phyloP scores from a whole-genome alignment of 2,888 invertebrate genomes.

The Vesta saturnalis region DNA sequence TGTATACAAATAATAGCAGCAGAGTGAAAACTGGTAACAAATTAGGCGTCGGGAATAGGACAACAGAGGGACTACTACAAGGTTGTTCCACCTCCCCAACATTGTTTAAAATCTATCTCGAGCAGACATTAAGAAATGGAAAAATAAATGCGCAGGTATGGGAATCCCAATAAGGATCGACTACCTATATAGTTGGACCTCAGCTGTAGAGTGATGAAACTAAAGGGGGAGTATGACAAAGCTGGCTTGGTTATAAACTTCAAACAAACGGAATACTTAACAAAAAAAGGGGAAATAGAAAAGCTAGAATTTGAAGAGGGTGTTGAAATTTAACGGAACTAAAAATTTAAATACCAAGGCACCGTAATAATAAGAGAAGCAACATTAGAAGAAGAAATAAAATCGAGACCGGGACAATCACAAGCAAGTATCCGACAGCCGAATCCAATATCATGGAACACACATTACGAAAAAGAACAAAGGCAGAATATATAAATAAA shows the following conservation, averaged over 20 bases:
- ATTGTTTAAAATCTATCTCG: background rate
- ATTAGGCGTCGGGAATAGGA: background rate
- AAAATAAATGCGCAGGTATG: background rate
- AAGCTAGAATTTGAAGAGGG: background rate
- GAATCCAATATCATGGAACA: background rate
- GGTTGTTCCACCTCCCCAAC: background rate
- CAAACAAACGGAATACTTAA: background rate
- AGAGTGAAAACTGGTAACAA: background rate
- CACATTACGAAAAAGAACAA: too few relatives aligned
- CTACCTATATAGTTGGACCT: background rate
- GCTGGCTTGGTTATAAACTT: background rate
- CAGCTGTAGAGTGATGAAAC: background rate
- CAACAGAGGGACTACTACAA: background rate
- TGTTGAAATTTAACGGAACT: too few relatives aligned
- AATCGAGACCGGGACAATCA: background rate
- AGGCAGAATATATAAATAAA: too few relatives aligned
- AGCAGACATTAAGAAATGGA: background rate
- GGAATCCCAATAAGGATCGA: background rate
- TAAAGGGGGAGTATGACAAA: background rate
- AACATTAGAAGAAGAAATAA: background rate
- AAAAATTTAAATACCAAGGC: background rate
- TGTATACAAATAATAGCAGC: background rate
- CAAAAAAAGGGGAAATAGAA: background rate
- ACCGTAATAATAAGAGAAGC: background rate
- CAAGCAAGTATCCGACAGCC: too few relatives aligned